phyloP scores from a whole-genome alignment of 2,888 invertebrate species.

The Perdita meconis region DNA sequence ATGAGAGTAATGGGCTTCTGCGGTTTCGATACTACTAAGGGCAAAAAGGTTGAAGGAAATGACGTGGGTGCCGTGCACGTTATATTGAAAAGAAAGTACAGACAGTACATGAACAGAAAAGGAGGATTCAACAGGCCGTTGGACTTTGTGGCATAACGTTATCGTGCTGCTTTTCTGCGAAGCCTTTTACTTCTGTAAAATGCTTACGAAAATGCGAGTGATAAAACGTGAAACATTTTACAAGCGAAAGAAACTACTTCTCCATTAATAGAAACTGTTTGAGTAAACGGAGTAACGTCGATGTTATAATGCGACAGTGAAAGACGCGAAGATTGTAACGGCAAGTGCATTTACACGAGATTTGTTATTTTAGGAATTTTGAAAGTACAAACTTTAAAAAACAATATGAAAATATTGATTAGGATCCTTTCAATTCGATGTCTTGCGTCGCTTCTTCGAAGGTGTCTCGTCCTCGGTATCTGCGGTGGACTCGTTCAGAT shows the following conservation, averaged over 20 bases:
- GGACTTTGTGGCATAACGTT: constrained; percentile 95
- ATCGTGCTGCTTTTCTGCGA: neutral
- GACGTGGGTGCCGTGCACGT: constrained; percentile 98
- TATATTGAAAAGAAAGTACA: constrained; percentile 97
- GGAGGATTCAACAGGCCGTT: constrained; percentile 99
- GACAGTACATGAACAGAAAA: constrained; percentile 99
- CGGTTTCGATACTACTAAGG: constrained; percentile 97
- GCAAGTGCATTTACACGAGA: neutral
- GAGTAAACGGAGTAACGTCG: neutral
- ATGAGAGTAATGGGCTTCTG: constrained; percentile 98
- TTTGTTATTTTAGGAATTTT: neutral
- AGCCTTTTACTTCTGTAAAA: neutral
- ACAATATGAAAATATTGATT: neutral
- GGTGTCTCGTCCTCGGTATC: neutral
- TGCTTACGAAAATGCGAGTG: neutral
- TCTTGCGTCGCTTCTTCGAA: constrained; percentile 25
- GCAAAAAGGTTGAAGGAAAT: constrained; percentile 97
- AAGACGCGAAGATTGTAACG: neutral
- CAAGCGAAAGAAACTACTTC: neutral
- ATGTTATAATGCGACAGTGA: neutral
- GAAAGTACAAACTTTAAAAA: constrained; percentile 2
- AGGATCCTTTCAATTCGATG: constrained; percentile 8
- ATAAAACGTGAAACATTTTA: neutral
- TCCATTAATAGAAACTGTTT: neutral
- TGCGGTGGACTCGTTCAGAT: neutral